These are phyloP conservation scores for Sphaerolaimus hirsutus DNA, from an alignment of 2,888 invertebrate species.

Conservation along the genomic window DNA sequence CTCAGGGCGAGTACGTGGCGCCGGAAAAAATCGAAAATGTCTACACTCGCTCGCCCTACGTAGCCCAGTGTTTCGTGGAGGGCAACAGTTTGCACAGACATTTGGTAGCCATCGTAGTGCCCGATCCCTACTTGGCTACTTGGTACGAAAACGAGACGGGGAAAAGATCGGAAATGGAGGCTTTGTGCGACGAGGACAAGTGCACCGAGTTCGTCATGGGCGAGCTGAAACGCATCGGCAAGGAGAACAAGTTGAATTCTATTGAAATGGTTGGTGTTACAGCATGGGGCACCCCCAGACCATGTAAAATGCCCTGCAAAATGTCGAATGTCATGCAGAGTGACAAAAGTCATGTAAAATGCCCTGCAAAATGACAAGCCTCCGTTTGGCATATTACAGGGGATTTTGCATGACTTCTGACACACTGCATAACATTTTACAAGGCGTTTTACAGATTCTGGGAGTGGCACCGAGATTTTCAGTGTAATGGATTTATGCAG, in stretches of 20 bases:
- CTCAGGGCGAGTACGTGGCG: constrained; percentile 84
- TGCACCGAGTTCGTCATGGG: constrained; percentile 25
- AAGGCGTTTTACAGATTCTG: too few species aligned
- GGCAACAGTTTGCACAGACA: neutral
- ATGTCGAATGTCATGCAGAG: too few species aligned
- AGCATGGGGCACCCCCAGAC: too few species aligned
- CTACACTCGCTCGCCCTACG: constrained; percentile 65
- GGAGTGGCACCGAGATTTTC: too few species aligned
- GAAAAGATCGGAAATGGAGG: neutral
- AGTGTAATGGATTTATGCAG: too few species aligned
- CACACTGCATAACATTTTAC: too few species aligned
- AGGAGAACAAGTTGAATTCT: constrained; percentile 27
- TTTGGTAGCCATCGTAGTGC: constrained; percentile 64
- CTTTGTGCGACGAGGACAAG: neutral
- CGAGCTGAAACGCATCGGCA: constrained; percentile 82
- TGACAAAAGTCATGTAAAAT: too few species aligned
- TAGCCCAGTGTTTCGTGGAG: constrained; percentile 41
- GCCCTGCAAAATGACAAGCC: too few species aligned
- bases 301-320: too few species aligned
- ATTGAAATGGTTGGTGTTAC: neutral
- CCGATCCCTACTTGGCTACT: constrained; percentile 41
- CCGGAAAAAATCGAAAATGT: constrained; percentile 84
- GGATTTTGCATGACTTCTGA: too few species aligned
- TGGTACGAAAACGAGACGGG: neutral
- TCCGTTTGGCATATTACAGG: too few species aligned